Base-by-base conservation (phyloP, 2,113 vertebrate species). In the Ctenodactylus gundi region DNA sequence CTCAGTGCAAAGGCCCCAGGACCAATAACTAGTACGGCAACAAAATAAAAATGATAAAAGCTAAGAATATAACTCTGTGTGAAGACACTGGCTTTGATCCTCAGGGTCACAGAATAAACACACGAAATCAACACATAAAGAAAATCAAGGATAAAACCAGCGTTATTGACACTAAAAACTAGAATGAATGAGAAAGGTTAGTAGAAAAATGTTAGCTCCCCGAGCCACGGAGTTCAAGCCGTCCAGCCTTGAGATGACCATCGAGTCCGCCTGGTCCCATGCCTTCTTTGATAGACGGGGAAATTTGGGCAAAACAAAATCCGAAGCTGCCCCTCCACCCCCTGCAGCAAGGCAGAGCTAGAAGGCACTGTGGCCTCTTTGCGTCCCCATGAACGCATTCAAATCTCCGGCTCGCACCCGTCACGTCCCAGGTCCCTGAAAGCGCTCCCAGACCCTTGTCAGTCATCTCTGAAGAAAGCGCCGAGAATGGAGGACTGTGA, bases 331-430 rank as follows among this genome's bases (percentile, higher is more conserved):
- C 84, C 73, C 70, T 6, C 2, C 20, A 72, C 81, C 64, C 92
- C 64, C 62, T 31, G 93, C 58, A 68, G 84, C 77, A 91, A 94
- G 85, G 91, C 78, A 75, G 94, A 78, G 90, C 94, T 92, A 76
- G 81, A 92, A 90, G 90, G 41, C 27, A 88, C 81, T 58, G 95
- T 88, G 85, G 75, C 60, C 51, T 85, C 78, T 92, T 93, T 85
- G 75, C 76, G 88, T 46, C 51, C 57, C 87, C 76, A 76, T 94
- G 95, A 96, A 96, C 94, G 92, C 77, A 97, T 97, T 97, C 95
- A 97, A 93, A 96, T 94, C 90, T 96, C 92, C 93, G 95, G 92
- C 93, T 87, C 93, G 90, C 94, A 96, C 94, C 94, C 96, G 95
- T 94, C 94, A 92, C 92, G 39, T 92, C 97, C 93, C 94, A 97